A percentile compares a stretch with the other conserved stretches of the same genome.
Conservation (phyloP, 2,113 vertebrate species). For the Nicator chloris region DNA sequence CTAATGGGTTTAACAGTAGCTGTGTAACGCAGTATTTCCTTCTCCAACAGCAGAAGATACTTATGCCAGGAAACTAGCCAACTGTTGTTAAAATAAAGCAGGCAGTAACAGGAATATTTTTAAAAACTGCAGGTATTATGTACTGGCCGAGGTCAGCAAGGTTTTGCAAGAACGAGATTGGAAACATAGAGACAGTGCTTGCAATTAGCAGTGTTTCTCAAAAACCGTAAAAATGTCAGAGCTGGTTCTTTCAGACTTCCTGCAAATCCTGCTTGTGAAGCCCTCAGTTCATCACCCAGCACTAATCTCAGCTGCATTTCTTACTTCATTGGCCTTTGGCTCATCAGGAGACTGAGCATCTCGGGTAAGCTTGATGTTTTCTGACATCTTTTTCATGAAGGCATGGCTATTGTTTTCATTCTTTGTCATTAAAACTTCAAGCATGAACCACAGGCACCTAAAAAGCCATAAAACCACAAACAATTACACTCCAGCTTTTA, state of each 20-base stretch:
- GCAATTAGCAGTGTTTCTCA: background rate
- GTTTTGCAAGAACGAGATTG: background rate
- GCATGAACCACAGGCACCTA: constrained; percentile 99
- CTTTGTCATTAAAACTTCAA: constrained; percentile 99
- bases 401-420: constrained; percentile 99
- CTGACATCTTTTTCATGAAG: constrained; percentile 97
- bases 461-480: constrained; percentile 16
- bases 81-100: background rate
- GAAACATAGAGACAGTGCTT: background rate
- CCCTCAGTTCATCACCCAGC: background rate
- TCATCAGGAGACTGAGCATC: constrained; percentile 96
- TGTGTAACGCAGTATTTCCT: background rate
- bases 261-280: constrained; percentile 16
- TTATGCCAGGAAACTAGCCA: background rate
- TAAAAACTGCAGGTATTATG: background rate
- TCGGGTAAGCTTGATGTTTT: constrained; percentile 97
- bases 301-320: constrained; percentile 6
- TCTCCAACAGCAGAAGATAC: background rate
- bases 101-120: background rate
- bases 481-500: constrained; percentile 17
- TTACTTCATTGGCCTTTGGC: constrained; percentile 93
- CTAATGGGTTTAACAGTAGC: background rate
- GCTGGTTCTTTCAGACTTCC: background rate
- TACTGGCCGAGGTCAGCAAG: background rate
- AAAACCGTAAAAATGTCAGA: background rate